Conservation (phyloP, 2,888 invertebrate genomes). For the Flexamia atlantica region DNA sequence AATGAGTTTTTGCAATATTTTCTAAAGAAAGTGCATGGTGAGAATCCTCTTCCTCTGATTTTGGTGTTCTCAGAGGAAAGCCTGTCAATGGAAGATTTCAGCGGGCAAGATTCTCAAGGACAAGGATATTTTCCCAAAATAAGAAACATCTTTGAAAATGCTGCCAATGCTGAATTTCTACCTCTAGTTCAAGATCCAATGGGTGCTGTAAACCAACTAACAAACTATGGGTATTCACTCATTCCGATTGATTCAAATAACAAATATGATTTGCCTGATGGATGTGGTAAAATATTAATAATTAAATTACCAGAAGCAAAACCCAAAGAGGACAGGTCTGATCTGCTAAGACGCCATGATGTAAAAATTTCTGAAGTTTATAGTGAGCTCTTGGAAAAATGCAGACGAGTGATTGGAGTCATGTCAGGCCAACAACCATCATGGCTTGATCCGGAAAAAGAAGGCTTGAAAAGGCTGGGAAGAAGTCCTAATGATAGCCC, state of each 20-base stretch:
- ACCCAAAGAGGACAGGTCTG: conserved; percentile 70
- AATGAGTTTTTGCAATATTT: conserved; percentile 71
- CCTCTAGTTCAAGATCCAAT: conserved; percentile 63
- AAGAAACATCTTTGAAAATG: conserved; percentile 67
- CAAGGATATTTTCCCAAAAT: conserved; percentile 68
- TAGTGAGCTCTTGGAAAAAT: conserved; percentile 75
- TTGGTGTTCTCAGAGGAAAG: conserved; percentile 78
- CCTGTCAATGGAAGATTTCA: conserved; percentile 80
- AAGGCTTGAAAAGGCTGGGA: conserved; percentile 67
- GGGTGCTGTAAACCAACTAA: conserved; percentile 29
- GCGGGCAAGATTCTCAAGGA: conserved; percentile 75
- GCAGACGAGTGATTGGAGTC: conserved; percentile 77
- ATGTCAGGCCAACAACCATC: conserved; percentile 80
- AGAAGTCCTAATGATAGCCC: conserved; percentile 65
- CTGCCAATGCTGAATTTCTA: conserved; percentile 64
- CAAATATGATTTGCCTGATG: conserved; percentile 15
- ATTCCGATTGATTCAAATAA: background rate
- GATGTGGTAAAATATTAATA: conserved; percentile 57
- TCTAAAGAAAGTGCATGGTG: conserved; percentile 73
- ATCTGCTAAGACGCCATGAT: conserved; percentile 80
- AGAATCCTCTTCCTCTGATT: conserved; percentile 74
- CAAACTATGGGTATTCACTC: conserved; percentile 40
- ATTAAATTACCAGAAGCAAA: conserved; percentile 70
- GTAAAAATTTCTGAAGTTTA: conserved; percentile 78
- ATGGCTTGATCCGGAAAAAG: conserved; percentile 73